phyloP scores from a whole-genome alignment of 2,113 vertebrate species.

The Lathamus discolor region DNA sequence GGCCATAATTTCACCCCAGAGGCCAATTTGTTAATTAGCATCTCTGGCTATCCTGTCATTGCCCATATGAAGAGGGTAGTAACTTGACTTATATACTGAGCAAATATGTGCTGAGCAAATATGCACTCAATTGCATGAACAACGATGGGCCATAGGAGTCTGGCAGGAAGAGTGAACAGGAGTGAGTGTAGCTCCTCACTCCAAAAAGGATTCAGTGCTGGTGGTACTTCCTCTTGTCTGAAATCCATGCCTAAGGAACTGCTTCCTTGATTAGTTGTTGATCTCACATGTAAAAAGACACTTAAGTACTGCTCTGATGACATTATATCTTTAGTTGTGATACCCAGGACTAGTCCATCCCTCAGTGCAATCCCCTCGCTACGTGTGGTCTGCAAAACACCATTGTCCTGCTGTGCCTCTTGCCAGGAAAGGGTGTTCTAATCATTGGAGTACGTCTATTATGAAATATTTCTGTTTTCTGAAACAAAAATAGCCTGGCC shows the following conservation, averaged over 20 bases:
- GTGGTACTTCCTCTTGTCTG: neutral
- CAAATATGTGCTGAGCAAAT: slow-evolving; percentile 15
- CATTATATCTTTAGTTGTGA: neutral
- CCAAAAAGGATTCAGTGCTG: neutral
- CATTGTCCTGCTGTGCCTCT: neutral
- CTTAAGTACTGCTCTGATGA: neutral
- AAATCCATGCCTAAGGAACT: neutral
- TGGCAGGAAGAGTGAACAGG: neutral
- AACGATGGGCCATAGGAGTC: neutral
- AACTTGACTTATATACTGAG: neutral
- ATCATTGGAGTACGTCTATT: neutral
- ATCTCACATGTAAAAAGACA: neutral
- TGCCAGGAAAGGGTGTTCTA: slow-evolving; percentile 19
- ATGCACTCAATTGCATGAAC: neutral
- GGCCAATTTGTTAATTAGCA: slow-evolving; percentile 36
- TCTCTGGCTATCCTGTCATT: neutral
- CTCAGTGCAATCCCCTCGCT: neutral
- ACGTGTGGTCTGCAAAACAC: neutral
- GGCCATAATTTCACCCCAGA: slow-evolving; percentile 45
- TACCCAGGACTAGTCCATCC: neutral
- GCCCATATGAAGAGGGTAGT: neutral
- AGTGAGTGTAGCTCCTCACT: neutral
- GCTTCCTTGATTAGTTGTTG: neutral
- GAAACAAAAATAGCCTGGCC: neutral
- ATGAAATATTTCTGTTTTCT: neutral